Evolutionary conservation across 2,113 vertebrate species (phyloP).

Genomic region (Pholis gunnellus): DNA sequence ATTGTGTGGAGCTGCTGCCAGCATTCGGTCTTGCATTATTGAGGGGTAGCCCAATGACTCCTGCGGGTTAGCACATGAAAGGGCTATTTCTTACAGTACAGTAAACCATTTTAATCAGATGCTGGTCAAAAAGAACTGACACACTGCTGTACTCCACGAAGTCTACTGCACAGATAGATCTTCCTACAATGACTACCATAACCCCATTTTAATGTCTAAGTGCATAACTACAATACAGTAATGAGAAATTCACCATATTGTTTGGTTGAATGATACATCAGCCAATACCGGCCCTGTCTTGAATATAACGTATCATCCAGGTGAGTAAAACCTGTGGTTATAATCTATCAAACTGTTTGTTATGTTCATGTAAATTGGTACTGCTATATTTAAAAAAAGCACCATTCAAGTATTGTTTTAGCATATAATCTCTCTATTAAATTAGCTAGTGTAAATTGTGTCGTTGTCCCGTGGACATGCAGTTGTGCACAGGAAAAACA

Average conservation of each 20-base stretch:
- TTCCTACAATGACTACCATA: background rate
- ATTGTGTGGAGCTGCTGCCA: background rate
- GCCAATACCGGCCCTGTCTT: background rate
- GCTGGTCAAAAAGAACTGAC: background rate
- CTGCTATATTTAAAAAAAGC: background rate
- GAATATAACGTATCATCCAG: no score
- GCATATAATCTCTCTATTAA: background rate
- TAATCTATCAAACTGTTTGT: no score
- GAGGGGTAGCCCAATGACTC: background rate
- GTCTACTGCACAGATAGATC: background rate
- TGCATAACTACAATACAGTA: background rate
- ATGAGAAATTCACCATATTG: background rate
- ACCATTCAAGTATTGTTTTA: background rate
- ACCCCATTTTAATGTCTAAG: no score
- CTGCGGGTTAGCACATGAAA: conserved; percentile 50
- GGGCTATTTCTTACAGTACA: background rate
- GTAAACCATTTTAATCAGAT: conserved; percentile 21
- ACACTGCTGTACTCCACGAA: background rate
- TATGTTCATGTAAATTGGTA: background rate
- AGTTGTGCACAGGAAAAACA: background rate
- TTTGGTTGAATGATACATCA: background rate
- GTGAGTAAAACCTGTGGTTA: background rate
- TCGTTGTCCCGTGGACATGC: background rate
- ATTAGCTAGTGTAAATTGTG: background rate
- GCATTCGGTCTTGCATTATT: background rate